Evolutionary conservation across 2,113 vertebrate genomes (phyloP).

Genomic region (Hipposideros armiger): DNA sequence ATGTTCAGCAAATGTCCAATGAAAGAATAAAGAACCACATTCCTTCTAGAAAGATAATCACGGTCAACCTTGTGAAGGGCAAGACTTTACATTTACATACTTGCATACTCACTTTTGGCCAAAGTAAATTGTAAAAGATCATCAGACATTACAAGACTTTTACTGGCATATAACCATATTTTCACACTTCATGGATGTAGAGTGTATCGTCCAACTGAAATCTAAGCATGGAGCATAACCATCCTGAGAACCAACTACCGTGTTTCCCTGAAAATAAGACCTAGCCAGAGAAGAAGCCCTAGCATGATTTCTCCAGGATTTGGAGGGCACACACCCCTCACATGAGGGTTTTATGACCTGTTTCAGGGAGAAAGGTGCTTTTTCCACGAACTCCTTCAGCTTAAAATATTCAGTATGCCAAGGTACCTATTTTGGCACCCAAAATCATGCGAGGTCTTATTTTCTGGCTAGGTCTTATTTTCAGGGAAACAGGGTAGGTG

Average conservation of each 20-base stretch:
- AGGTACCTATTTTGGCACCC: too few relatives aligned
- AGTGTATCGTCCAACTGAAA: background rate
- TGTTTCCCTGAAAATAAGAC: too few relatives aligned
- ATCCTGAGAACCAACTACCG: background rate
- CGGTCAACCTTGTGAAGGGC: background rate
- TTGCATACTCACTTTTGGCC: background rate
- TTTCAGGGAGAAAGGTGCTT: too few relatives aligned
- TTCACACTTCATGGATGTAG: background rate
- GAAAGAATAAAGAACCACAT: background rate
- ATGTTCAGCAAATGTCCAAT: background rate
- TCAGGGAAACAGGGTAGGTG: background rate
- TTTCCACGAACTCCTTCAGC: too few relatives aligned
- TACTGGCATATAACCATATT: background rate
- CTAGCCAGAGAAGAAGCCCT: too few relatives aligned
- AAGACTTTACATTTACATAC: background rate
- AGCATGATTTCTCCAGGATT: too few relatives aligned
- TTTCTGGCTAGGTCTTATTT: too few relatives aligned
- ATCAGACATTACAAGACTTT: background rate
- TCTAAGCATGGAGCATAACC: background rate
- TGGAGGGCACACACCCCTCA: too few relatives aligned
- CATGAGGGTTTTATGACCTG: too few relatives aligned
- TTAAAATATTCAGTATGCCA: too few relatives aligned
- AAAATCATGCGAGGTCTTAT: too few relatives aligned
- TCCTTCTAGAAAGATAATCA: constrained; percentile 16
- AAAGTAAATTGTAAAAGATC: background rate